Percentiles rank a stretch among this genome's conserved stretches.
Conservation (phyloP, 2,113 vertebrate genomes). For the Oceanodroma tethys region DNA sequence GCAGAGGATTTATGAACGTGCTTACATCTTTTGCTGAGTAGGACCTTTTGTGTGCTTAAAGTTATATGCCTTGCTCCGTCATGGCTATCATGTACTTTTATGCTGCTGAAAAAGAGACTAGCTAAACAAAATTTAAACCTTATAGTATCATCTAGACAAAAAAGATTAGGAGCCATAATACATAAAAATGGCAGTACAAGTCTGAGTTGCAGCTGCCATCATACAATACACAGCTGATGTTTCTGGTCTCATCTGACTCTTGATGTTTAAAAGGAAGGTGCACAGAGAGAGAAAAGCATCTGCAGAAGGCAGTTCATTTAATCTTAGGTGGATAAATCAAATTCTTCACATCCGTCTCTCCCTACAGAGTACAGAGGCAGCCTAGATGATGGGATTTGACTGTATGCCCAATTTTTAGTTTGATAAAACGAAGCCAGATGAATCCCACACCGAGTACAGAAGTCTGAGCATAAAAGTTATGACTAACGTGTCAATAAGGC, state of each 20-base stretch:
- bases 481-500: background rate
- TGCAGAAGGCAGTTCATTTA: background rate
- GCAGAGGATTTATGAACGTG: background rate
- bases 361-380: background rate
- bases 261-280: background rate
- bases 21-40: conserved; percentile 8
- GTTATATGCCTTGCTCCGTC: background rate
- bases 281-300: background rate
- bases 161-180: background rate
- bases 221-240: background rate
- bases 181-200: background rate
- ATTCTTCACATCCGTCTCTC: background rate
- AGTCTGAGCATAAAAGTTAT: background rate
- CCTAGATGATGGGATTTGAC: background rate
- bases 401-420: background rate
- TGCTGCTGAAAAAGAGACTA: background rate
- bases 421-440: background rate
- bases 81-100: background rate
- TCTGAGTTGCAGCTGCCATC: background rate
- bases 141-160: background rate
- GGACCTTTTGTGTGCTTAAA: background rate
- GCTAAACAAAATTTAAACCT: background rate
- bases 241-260: background rate
- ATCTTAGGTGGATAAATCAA: background rate
- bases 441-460: background rate